These are phyloP conservation scores for Musca domestica DNA, from an alignment of 1,140 invertebrate species.

Conservation along the genomic window DNA sequence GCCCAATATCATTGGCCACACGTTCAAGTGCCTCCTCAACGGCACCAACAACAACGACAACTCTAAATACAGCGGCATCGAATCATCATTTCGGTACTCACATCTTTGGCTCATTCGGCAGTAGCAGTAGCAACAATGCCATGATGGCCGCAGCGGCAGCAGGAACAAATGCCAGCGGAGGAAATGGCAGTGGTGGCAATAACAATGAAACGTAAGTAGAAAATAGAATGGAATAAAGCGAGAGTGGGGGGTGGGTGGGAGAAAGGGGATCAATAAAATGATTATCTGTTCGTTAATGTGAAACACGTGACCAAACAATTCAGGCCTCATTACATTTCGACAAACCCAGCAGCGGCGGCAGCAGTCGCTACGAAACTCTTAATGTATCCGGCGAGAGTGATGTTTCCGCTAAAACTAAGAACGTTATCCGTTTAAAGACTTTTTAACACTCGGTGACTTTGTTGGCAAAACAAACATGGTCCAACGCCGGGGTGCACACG, in stretches of 20 bases:
- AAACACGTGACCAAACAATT: slow-evolving; percentile 22
- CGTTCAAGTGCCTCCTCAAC: slow-evolving; percentile 6
- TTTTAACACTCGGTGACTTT: slow-evolving; percentile 10
- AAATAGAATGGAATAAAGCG: background rate
- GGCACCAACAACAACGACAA: slow-evolving; percentile 19
- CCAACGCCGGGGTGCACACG: no score
- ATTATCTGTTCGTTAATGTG: slow-evolving; percentile 1
- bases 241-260: no score
- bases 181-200: background rate
- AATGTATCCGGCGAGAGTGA: slow-evolving; percentile 29
- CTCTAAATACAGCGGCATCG: slow-evolving; percentile 41
- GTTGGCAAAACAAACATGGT: background rate
- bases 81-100: slow-evolving; percentile 45
- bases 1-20: slow-evolving; percentile 48
- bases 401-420: slow-evolving; percentile 23
- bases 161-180: no score
- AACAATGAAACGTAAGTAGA: slow-evolving; percentile 18
- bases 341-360: background rate
- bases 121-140: slow-evolving; percentile 23
- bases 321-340: slow-evolving; percentile 21
- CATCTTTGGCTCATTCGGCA: slow-evolving; percentile 46
- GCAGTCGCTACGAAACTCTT: slow-evolving; percentile 18
- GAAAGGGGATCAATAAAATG: background rate
- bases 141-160: no score
- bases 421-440: slow-evolving; percentile 29